Percentiles rank a stretch among this genome's conserved stretches.
phyloP scores from a whole-genome alignment of 2,888 invertebrate genomes.

The Habroteleia sp. region DNA sequence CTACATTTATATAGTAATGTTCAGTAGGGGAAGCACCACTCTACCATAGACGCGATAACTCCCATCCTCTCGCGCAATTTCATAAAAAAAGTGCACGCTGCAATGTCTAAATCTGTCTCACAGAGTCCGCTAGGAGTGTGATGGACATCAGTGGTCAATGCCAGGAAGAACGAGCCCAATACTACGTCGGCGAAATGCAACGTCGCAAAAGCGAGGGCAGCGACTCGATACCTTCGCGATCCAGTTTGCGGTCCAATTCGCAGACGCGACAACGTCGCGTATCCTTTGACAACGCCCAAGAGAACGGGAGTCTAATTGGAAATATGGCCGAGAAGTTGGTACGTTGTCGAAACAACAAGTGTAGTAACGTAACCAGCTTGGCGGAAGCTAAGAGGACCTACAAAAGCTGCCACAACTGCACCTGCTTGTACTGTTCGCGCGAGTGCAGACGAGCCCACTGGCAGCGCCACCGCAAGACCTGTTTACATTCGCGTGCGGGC shows the following conservation, averaged over 20 bases:
- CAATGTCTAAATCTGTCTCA: slow-evolving; percentile 50
- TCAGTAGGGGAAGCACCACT: no score
- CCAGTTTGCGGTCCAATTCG: slow-evolving; percentile 56
- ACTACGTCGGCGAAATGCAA: slow-evolving; percentile 77
- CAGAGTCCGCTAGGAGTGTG: slow-evolving; percentile 78
- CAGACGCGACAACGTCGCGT: slow-evolving; percentile 80
- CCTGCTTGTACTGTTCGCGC: slow-evolving; percentile 95
- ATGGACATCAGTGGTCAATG: slow-evolving; percentile 68
- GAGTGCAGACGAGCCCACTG: slow-evolving; percentile 95
- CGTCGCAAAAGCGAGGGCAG: slow-evolving; percentile 86
- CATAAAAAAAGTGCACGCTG: neutral
- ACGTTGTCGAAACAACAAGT: slow-evolving; percentile 91
- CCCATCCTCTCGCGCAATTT: neutral
- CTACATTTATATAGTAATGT: no score
- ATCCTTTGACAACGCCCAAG: slow-evolving; percentile 83
- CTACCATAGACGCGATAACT: slow-evolving; percentile 5
- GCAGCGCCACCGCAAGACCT: slow-evolving; percentile 95
- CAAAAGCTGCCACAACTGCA: slow-evolving; percentile 97
- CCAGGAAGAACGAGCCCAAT: slow-evolving; percentile 68
- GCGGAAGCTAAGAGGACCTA: slow-evolving; percentile 90
- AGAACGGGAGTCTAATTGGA: slow-evolving; percentile 81
- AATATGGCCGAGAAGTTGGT: slow-evolving; percentile 83
- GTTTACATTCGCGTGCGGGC: slow-evolving; percentile 94
- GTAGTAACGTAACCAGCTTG: slow-evolving; percentile 87
- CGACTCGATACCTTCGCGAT: slow-evolving; percentile 80